phyloP scores from a whole-genome alignment of 2,888 invertebrate genomes.

The Aphrophora alni region DNA sequence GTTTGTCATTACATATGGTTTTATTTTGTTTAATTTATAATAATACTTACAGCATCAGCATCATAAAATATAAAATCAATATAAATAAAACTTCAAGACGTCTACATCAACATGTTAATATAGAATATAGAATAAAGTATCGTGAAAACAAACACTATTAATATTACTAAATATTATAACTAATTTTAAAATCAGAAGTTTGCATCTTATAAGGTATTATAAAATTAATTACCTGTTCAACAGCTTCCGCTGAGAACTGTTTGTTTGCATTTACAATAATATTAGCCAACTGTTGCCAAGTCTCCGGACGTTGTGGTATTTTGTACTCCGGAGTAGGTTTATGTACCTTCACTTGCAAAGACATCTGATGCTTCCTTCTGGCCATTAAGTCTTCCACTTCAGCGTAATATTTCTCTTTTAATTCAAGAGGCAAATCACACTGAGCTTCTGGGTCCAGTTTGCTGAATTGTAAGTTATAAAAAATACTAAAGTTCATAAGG shows the following conservation, averaged over 20 bases:
- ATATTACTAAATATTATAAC: too few relatives aligned
- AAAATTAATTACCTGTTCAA: slow-evolving; percentile 27
- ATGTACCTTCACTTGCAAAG: background rate
- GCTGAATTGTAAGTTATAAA: slow-evolving; percentile 2
- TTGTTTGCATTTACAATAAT: slow-evolving; percentile 17
- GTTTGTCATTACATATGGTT: too few relatives aligned
- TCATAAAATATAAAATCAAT: too few relatives aligned
- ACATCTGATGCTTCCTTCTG: background rate
- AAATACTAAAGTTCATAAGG: background rate
- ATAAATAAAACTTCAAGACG: too few relatives aligned
- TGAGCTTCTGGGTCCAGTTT: slow-evolving; percentile 10
- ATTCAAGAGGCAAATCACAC: slow-evolving; percentile 6
- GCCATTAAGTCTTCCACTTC: slow-evolving; percentile 17
- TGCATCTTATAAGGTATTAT: too few relatives aligned
- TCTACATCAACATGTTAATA: too few relatives aligned
- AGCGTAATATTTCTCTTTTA: slow-evolving; percentile 14
- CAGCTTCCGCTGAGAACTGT: slow-evolving; percentile 31
- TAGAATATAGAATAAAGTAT: too few relatives aligned
- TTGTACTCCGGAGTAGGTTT: slow-evolving; percentile 15
- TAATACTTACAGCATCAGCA: too few relatives aligned
- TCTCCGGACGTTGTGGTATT: slow-evolving; percentile 6
- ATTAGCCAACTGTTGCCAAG: slow-evolving; percentile 27
- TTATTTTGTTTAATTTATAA: too few relatives aligned
- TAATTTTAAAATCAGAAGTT: too few relatives aligned
- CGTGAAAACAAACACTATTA: too few relatives aligned